phyloP scores from a whole-genome alignment of 2,113 vertebrate genomes.

The Noctilio leporinus region DNA sequence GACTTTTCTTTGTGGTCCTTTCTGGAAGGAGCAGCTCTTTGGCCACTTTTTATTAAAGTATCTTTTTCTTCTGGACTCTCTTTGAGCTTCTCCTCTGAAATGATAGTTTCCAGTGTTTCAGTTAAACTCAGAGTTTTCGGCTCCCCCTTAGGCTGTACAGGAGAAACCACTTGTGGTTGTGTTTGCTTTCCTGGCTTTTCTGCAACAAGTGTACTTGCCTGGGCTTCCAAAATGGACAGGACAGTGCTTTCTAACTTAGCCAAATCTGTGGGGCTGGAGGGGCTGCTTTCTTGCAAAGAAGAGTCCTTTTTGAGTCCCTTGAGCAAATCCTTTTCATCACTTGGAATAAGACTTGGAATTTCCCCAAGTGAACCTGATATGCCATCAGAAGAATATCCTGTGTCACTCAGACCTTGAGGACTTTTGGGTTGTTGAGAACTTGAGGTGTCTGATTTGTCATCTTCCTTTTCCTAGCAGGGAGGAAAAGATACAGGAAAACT shows the following conservation, averaged over 20 bases:
- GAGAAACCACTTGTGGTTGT: constrained; percentile 65
- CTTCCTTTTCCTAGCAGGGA: constrained; percentile 84
- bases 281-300: constrained; percentile 83
- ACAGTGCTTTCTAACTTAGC: constrained; percentile 95
- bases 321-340: constrained; percentile 82
- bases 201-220: constrained; percentile 78
- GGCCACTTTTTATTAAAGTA: constrained; percentile 57
- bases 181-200: constrained; percentile 74
- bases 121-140: constrained; percentile 82
- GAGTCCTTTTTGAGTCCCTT: constrained; percentile 83
- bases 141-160: constrained; percentile 78
- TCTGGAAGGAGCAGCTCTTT: constrained; percentile 62
- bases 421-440: constrained; percentile 86
- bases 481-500: constrained; percentile 73
- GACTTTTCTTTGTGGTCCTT: constrained; percentile 70
- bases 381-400: constrained; percentile 87
- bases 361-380: constrained; percentile 87
- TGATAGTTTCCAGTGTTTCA: constrained; percentile 79
- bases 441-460: constrained; percentile 84
- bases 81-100: constrained; percentile 84
- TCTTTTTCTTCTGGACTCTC: constrained; percentile 72
- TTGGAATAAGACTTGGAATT: constrained; percentile 82
- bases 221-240: constrained; percentile 93
- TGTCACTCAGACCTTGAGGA: constrained; percentile 86
- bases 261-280: constrained; percentile 91